These are phyloP conservation scores for Nymphalis io DNA, from an alignment of 1,140 invertebrate species.

Conservation along the genomic window DNA sequence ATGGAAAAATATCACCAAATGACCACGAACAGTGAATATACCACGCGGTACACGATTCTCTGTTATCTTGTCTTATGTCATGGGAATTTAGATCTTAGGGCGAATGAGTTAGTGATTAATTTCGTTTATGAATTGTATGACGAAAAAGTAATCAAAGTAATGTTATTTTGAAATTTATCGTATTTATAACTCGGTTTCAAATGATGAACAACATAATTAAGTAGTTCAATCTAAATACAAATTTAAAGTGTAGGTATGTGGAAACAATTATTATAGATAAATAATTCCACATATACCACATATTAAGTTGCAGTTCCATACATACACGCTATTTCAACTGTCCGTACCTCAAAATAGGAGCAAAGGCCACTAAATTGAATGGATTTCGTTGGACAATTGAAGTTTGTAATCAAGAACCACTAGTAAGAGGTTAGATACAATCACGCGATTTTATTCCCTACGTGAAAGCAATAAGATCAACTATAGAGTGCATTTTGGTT, in stretches of 20 bases:
- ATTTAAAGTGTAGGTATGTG: too few species aligned
- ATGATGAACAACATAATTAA: too few species aligned
- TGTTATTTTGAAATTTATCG: too few species aligned
- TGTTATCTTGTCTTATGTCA: not conserved
- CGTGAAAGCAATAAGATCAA: constrained; percentile 4
- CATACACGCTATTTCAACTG: not conserved
- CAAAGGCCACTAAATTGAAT: constrained; percentile 13
- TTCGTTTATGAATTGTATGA: not conserved
- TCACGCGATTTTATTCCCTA: constrained; percentile 1
- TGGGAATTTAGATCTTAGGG: not conserved
- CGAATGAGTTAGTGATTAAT: not conserved
- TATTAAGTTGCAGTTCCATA: not conserved
- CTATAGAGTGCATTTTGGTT: not conserved
- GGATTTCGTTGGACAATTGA: constrained; percentile 8
- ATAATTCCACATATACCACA: not conserved
- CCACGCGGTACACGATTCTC: too few species aligned
- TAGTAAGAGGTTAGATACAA: not conserved
- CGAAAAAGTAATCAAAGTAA: too few species aligned
- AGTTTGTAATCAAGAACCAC: constrained; percentile 8
- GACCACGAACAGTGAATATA: constrained; percentile 9
- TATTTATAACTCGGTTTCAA: too few species aligned
- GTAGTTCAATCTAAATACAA: too few species aligned
- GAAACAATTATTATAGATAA: too few species aligned
- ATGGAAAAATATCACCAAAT: constrained; percentile 15
- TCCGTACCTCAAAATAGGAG: not conserved